phyloP scores from a whole-genome alignment of 2,797 vertebrate species.

The Numenius phaeopus region DNA sequence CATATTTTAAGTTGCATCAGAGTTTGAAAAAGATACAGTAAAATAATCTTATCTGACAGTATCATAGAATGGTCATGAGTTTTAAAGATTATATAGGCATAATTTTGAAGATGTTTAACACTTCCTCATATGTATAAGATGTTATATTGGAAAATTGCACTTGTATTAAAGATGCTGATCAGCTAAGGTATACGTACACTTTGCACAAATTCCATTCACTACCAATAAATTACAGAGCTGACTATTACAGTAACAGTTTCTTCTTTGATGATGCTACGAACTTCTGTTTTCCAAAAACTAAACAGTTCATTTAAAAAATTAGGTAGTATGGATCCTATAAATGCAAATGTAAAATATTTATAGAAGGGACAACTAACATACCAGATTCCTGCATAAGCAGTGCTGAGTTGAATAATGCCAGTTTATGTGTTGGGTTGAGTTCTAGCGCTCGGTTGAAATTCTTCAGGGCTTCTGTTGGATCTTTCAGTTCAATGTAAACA shows the following conservation, averaged over 20 bases:
- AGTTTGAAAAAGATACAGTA: neutral
- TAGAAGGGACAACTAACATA: constrained; percentile 72
- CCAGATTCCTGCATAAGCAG: constrained; percentile 99
- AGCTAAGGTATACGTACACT: neutral
- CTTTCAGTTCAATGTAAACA: constrained; percentile 98
- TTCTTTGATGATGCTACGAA: neutral
- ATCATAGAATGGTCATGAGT: neutral
- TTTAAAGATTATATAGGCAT: neutral
- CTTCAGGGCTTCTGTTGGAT: constrained; percentile 91
- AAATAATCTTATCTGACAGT: neutral
- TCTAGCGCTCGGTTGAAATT: constrained; percentile 95
- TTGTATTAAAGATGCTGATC: neutral
- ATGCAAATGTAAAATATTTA: neutral
- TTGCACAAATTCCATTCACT: neutral
- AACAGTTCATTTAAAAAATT: neutral
- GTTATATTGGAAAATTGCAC: neutral
- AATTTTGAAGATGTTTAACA: neutral
- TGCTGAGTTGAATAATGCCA: constrained; percentile 96
- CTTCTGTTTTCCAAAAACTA: neutral
- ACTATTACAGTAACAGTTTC: neutral
- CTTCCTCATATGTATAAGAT: neutral
- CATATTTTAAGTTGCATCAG: neutral
- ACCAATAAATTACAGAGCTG: neutral
- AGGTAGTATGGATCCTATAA: neutral
- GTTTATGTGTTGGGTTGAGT: constrained; percentile 91